Evolutionary conservation across 2,888 invertebrate species (phyloP).

Genomic region (Ochlodes sylvanus): DNA sequence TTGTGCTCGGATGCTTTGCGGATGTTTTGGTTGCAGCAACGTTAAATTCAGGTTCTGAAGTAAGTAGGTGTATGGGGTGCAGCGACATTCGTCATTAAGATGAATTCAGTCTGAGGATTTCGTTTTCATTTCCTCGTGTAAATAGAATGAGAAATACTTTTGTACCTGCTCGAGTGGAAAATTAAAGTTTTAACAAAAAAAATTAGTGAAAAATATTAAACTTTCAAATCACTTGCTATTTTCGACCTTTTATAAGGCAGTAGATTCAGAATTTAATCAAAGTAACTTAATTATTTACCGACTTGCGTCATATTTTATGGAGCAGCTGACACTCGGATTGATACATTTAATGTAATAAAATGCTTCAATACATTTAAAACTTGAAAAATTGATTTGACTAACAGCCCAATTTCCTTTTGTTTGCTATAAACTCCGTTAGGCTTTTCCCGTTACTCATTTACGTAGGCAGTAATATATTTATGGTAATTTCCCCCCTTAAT

Average conservation of each 20-base stretch:
- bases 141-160: constrained; percentile 72
- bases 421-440: constrained; percentile 17
- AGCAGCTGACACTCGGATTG: constrained; percentile 26
- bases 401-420: constrained; percentile 8
- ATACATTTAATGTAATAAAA: constrained; percentile 10
- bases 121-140: constrained; percentile 65
- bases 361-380: constrained; percentile 5
- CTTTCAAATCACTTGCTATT: constrained; percentile 33
- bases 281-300: constrained; percentile 33
- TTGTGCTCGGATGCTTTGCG: background rate
- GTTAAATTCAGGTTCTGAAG: constrained; percentile 2
- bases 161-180: constrained; percentile 77
- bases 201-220: constrained; percentile 31
- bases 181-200: constrained; percentile 54
- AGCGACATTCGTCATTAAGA: background rate
- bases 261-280: constrained; percentile 20
- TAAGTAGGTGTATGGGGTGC: constrained; percentile 7
- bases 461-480: constrained; percentile 21
- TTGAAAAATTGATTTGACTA: constrained; percentile 3
- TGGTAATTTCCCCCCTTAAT: constrained; percentile 19
- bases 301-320: constrained; percentile 25
- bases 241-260: constrained; percentile 35
- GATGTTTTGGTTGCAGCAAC: background rate
- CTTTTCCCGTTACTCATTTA: constrained; percentile 14
- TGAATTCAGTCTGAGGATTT: constrained; percentile 36